These are phyloP conservation scores for Neosilurus mollespiculum DNA, from an alignment of 2,797 vertebrate species.

Conservation along the genomic window DNA sequence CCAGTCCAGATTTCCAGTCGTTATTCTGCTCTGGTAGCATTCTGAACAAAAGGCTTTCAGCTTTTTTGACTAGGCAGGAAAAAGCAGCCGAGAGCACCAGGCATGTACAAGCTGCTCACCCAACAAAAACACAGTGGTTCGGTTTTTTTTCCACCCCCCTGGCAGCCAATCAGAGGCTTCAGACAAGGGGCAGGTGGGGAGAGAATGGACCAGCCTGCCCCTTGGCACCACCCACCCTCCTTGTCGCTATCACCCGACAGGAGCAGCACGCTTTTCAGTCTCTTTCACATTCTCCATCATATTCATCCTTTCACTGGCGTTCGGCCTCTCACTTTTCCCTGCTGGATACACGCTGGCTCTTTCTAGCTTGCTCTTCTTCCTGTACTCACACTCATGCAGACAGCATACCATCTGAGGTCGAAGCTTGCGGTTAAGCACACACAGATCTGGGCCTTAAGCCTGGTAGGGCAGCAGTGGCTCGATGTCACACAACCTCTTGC, in stretches of 20 bases:
- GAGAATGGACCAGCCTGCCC: conserved; percentile 66
- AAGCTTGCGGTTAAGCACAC: conserved; percentile 17
- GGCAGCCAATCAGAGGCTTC: conserved; percentile 68
- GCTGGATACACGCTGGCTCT: background rate
- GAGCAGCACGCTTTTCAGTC: conserved; percentile 67
- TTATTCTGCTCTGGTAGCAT: background rate
- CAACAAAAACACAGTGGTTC: conserved; percentile 69
- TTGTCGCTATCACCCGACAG: conserved; percentile 67
- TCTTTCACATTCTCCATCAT: conserved; percentile 9
- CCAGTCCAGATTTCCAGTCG: background rate
- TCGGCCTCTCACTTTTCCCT: conserved; percentile 30
- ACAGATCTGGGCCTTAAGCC: conserved; percentile 40
- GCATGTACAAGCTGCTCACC: conserved; percentile 62
- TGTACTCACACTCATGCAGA: background rate
- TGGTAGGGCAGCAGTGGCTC: conserved; percentile 54
- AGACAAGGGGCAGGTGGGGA: conserved; percentile 57
- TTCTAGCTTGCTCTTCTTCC: background rate
- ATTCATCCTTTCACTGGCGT: conserved; percentile 12
- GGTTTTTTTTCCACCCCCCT: conserved; percentile 62
- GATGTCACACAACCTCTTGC: conserved; percentile 65
- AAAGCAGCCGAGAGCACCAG: conserved; percentile 57
- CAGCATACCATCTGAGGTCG: background rate
- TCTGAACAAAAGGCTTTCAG: conserved; percentile 26
- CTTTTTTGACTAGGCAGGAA: conserved; percentile 67
- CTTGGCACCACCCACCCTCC: conserved; percentile 62